Percentiles rank a stretch among this genome's conserved stretches.
phyloP scores from a whole-genome alignment of 2,113 vertebrate genomes.

The Ia io region DNA sequence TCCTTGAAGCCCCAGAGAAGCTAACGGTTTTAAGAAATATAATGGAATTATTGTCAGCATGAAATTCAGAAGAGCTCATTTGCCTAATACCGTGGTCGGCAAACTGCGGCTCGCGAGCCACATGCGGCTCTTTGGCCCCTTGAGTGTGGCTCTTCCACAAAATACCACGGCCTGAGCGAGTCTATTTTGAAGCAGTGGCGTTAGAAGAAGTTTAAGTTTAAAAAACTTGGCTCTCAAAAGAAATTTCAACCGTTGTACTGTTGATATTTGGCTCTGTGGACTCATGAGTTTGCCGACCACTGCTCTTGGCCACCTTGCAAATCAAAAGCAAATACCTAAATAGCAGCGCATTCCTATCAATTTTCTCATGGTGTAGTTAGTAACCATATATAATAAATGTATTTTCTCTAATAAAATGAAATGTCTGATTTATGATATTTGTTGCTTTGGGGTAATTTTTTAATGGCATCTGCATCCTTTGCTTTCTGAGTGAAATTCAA shows the following conservation, averaged over 20 bases:
- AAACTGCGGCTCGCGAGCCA: no score
- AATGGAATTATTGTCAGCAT: neutral
- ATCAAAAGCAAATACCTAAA: conserved; percentile 39
- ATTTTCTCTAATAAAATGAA: neutral
- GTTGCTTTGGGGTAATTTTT: neutral
- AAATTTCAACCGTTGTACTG: no score
- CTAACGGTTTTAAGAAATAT: neutral
- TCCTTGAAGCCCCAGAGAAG: neutral
- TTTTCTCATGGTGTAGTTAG: neutral
- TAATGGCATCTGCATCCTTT: neutral
- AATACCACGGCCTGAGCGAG: no score
- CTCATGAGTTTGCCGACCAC: no score
- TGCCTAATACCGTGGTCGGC: no score
- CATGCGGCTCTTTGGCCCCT: no score
- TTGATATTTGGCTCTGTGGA: no score
- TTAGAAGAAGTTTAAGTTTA: no score
- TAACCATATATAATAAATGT: neutral
- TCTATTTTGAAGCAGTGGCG: no score
- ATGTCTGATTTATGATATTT: neutral
- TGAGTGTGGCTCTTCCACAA: no score
- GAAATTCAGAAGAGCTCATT: neutral
- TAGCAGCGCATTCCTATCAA: neutral
- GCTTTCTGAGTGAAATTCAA: neutral
- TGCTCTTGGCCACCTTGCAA: neutral
- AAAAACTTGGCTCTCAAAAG: no score